These are phyloP conservation scores for Neomorphus geoffroyi DNA, from an alignment of 2,797 vertebrate species.

Conservation along the genomic window DNA sequence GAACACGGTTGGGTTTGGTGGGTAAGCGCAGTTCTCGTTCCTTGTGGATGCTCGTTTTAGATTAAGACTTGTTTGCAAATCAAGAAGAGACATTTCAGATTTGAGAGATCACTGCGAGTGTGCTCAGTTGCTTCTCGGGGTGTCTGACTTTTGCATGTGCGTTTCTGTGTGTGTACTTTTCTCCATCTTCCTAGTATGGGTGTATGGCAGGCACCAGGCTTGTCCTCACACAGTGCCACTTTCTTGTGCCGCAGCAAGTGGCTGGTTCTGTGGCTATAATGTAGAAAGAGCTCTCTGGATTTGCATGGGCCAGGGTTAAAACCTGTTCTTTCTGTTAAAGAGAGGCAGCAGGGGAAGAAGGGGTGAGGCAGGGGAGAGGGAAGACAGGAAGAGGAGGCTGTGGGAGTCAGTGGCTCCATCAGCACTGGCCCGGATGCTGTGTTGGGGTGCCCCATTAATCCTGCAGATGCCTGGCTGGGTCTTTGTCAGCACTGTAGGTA, in stretches of 20 bases:
- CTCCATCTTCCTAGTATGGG: not conserved
- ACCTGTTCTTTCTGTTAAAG: not conserved
- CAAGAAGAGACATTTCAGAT: not conserved
- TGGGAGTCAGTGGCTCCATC: rapidly evolving
- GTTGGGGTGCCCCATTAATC: not conserved
- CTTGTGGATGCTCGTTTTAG: not conserved
- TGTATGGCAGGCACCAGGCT: not conserved
- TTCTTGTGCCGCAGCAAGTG: not conserved
- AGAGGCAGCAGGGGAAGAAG: not conserved
- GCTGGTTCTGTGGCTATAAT: not conserved
- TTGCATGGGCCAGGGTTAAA: not conserved
- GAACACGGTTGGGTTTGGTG: not conserved
- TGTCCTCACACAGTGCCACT: not conserved
- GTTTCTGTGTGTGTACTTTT: not conserved
- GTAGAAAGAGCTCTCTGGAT: not conserved
- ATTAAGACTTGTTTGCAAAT: not conserved
- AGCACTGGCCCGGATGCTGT: rapidly evolving
- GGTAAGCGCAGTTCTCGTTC: not conserved
- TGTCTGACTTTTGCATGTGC: not conserved
- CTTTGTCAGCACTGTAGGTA: rapidly evolving
- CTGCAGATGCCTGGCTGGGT: rapidly evolving
- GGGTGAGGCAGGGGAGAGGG: rapidly evolving
- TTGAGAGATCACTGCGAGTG: rapidly evolving
- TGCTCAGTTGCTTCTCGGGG: not conserved
- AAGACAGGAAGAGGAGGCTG: rapidly evolving